A percentile compares a stretch with the other conserved stretches of the same genome.
Conservation (phyloP, 2,113 vertebrate species). For the Nannobrachium achirus region DNA sequence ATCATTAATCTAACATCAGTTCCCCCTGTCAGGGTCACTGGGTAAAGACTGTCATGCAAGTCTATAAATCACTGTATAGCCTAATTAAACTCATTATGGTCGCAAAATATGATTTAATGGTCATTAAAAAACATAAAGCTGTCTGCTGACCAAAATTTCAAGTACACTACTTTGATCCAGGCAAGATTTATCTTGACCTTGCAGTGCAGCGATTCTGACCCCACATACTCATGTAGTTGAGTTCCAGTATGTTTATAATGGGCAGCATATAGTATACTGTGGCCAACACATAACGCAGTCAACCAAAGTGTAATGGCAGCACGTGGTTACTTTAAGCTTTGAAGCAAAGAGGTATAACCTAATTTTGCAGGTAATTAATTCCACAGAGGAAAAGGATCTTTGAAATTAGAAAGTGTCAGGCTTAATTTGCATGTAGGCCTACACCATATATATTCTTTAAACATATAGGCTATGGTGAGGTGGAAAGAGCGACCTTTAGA, state of each 20-base stretch:
- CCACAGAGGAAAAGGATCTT: background rate
- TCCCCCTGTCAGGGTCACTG: constrained; percentile 32
- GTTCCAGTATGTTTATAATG: constrained; percentile 21
- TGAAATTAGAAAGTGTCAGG: background rate
- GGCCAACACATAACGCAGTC: background rate
- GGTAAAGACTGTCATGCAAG: constrained; percentile 52
- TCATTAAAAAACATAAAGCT: constrained; percentile 61
- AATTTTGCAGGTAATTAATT: constrained; percentile 1
- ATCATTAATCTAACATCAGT: constrained; percentile 42
- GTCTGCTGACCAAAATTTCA: constrained; percentile 42
- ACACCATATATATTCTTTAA: background rate
- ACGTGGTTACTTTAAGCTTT: background rate
- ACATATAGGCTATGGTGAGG: background rate
- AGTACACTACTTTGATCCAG: constrained; percentile 63
- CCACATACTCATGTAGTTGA: constrained; percentile 42
- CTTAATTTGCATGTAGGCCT: background rate
- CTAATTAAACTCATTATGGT: constrained; percentile 53
- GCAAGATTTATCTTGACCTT: constrained; percentile 58
- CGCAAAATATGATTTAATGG: constrained; percentile 61
- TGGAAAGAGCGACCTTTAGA: background rate
- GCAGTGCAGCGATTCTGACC: constrained; percentile 45
- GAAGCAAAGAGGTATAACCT: constrained; percentile 1
- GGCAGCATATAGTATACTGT: constrained; percentile 1
- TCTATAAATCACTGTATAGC: constrained; percentile 41
- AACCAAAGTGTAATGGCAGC: constrained; percentile 10